Evolutionary conservation across 1,140 invertebrate genomes (phyloP).

Genomic region (Palaemon carinicauda): DNA sequence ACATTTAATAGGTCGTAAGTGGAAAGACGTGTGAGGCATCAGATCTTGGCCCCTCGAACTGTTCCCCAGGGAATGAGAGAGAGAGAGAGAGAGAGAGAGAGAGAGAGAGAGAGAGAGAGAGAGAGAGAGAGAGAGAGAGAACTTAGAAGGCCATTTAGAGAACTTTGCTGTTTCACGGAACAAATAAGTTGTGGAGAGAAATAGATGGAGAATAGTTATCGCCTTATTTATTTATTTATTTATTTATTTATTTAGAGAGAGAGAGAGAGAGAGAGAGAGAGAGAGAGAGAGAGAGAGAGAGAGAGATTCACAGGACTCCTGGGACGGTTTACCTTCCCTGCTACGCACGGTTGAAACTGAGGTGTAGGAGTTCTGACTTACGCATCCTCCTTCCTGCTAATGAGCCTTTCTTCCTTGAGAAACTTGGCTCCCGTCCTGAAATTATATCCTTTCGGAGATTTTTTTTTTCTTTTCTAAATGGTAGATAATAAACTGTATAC

Average conservation of each 20-base stretch:
- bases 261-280: conserved; percentile 16
- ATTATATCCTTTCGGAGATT: too few relatives aligned
- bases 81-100: too few relatives aligned
- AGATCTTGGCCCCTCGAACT: neutral
- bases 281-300: neutral
- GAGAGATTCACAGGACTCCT: neutral
- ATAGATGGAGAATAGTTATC: neutral
- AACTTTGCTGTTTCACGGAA: neutral
- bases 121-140: neutral
- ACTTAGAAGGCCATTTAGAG: neutral
- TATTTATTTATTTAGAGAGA: too few relatives aligned
- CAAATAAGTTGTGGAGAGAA: neutral
- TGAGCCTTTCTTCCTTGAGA: too few relatives aligned
- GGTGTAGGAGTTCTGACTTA: too few relatives aligned
- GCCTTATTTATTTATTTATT: too few relatives aligned
- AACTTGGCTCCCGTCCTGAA: too few relatives aligned
- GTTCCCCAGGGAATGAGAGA: neutral
- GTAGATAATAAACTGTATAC: too few relatives aligned
- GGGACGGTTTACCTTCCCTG: neutral
- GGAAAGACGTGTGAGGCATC: conserved; percentile 32
- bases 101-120: too few relatives aligned
- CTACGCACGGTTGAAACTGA: neutral
- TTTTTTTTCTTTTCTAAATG: too few relatives aligned
- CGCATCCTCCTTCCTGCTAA: too few relatives aligned
- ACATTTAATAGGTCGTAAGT: conserved; percentile 42